Conservation (phyloP, 2,888 invertebrate species). For the Miltochrista miniata region DNA sequence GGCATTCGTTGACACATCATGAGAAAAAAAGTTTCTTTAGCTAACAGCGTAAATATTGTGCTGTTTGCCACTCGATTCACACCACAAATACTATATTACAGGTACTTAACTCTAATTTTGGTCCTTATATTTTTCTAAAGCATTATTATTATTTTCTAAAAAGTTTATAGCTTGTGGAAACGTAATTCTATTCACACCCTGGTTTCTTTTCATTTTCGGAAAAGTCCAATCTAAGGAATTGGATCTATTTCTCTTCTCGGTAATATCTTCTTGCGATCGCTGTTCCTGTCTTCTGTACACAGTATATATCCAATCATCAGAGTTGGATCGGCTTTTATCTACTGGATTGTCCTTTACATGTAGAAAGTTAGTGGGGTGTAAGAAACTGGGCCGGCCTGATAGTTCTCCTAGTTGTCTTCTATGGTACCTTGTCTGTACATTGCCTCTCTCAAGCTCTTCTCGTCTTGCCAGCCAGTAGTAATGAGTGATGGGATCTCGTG, state of each 20-base stretch:
- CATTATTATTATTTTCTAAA: slow-evolving; percentile 10
- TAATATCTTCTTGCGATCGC: slow-evolving; percentile 22
- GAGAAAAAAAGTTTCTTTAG: too few relatives aligned
- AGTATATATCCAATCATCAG: slow-evolving; percentile 67
- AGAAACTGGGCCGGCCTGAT: slow-evolving; percentile 48
- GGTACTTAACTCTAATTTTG: not conserved
- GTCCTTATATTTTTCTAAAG: not conserved
- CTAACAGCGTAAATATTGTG: too few relatives aligned
- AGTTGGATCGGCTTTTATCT: slow-evolving; percentile 57
- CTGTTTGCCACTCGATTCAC: too few relatives aligned
- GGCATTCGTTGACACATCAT: not conserved
- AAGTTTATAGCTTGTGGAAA: slow-evolving; percentile 2
- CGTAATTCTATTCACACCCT: not conserved
- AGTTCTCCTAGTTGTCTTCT: slow-evolving; percentile 59
- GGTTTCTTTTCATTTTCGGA: slow-evolving; percentile 3
- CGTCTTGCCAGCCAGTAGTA: slow-evolving; percentile 71
- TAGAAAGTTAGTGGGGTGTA: slow-evolving; percentile 28
- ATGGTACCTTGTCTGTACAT: slow-evolving; percentile 39
- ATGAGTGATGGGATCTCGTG: slow-evolving; percentile 72
- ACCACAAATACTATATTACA: too few relatives aligned
- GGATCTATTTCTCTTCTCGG: slow-evolving; percentile 40
- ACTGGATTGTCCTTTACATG: slow-evolving; percentile 18
- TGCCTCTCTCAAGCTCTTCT: slow-evolving; percentile 47
- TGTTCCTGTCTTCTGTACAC: slow-evolving; percentile 49
- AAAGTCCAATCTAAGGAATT: slow-evolving; percentile 58